Base-by-base conservation (phyloP, 2,888 invertebrate genomes). In the Caenorhabditis japonica region DNA sequence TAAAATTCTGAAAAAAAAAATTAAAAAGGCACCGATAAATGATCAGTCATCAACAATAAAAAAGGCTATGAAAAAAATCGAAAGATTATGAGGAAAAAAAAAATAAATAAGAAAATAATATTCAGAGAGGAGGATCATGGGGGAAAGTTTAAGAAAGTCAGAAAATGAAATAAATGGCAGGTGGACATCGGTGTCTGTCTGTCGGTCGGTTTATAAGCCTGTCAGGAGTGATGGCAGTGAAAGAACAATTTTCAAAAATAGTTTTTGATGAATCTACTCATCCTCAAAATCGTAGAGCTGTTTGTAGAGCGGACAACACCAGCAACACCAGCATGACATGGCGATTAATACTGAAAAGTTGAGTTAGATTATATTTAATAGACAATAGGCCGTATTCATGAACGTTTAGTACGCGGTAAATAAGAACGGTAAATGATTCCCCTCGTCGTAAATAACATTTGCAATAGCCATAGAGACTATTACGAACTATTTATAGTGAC, bases 281-380 rank as follows among this genome's bases (percentile, higher is more conserved):
- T 85, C 80, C 46, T 85, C 85, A 66, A 78, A 79, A 43, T 85
- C 85, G 75, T 85, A 84, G 34, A 87, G 68, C 61, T 81, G 81
- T 55, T 85, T 85, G 79, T 87, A 87, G 8, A 87, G 68, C 21
- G 87, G 87, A 71, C 87, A 87, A 72, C 87, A 87, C 75, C 80
- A 87, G 69, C 87, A 88, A 64, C 87, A 87, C 87, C 87, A 87
- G 62, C 87, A 87, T 1, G 84, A 83, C 30, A 87, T 79, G 12
- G 82, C 85, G 75, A 87, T 83, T 36, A 87, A 70, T 10, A 87
- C 86, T 84, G 79, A 30, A 84, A 82, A 43, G 27, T 25, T 27
- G 39, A 38, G 36, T 25, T 38, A 38, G 33, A 39, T 17, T 33
- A 41, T 41, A n/a, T n/a, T n/a, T n/a, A n/a, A n/a, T n/a, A n/a